These are phyloP conservation scores for Priocnemis perturbator DNA, from an alignment of 2,888 invertebrate species.

Conservation along the genomic window DNA sequence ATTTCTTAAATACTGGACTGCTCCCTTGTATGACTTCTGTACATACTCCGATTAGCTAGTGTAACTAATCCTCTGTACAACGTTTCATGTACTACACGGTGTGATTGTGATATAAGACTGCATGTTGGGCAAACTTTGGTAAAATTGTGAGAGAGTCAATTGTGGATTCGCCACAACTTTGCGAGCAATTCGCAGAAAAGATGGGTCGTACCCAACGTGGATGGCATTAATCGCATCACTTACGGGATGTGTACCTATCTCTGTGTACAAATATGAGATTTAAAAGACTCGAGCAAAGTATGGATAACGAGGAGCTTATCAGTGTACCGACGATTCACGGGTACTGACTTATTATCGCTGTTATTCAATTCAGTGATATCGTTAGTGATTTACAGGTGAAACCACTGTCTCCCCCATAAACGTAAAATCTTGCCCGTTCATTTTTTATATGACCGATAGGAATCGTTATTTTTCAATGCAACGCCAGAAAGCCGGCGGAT, in stretches of 20 bases:
- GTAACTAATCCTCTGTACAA: conserved; percentile 68
- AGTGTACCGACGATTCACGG: conserved; percentile 36
- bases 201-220: conserved; percentile 8
- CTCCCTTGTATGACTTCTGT: conserved; percentile 60
- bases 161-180: conserved; percentile 12
- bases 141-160: conserved; percentile 28
- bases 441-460: conserved; percentile 40
- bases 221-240: conserved; percentile 54
- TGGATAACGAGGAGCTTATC: conserved; percentile 60
- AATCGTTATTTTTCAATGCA: conserved; percentile 43
- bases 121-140: conserved; percentile 48
- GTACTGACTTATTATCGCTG: conserved; percentile 55
- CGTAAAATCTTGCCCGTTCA: conserved; percentile 12
- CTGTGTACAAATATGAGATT: conserved; percentile 62
- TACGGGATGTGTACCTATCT: conserved; percentile 31
- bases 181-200: conserved; percentile 39
- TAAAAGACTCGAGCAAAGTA: conserved; percentile 64
- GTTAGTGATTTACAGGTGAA: conserved; percentile 41
- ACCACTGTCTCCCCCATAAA: conserved; percentile 25
- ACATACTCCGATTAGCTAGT: conserved; percentile 66
- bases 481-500: conserved; percentile 32
- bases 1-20: conserved; percentile 29
- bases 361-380: conserved; percentile 50
- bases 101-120: conserved; percentile 74
- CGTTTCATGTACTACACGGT: conserved; percentile 70